Evolutionary conservation across 2,888 invertebrate species (phyloP).

Genomic region (Platerodrilus igneus): DNA sequence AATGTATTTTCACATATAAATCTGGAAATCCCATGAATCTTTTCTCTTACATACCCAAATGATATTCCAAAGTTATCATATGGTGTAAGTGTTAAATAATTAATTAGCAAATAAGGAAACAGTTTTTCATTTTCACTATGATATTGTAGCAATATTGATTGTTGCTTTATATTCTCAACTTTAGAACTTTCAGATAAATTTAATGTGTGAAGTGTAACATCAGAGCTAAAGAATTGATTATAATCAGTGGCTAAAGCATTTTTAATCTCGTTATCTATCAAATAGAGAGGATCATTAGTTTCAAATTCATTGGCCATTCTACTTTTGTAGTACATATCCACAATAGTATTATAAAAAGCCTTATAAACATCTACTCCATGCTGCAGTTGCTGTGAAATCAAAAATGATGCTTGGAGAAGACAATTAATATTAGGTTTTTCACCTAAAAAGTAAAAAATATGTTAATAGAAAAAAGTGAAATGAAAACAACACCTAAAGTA

Average conservation of each 20-base stretch:
- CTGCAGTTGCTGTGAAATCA: conserved; percentile 60
- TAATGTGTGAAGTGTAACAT: conserved; percentile 43
- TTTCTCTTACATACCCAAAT: no score
- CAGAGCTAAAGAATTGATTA: conserved; percentile 31
- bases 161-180: conserved; percentile 54
- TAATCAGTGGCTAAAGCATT: neutral
- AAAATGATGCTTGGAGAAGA: conserved; percentile 60
- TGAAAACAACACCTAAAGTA: conserved; percentile 53
- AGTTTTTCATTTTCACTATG: no score
- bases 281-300: conserved; percentile 48
- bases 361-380: conserved; percentile 54
- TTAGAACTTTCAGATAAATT: conserved; percentile 53
- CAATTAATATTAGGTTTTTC: conserved; percentile 61
- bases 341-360: conserved; percentile 57
- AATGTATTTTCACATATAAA: no score
- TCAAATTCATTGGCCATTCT: conserved; percentile 38
- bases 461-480: conserved; percentile 9
- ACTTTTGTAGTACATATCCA: conserved; percentile 59
- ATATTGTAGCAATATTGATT: conserved; percentile 46
- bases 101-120: no score
- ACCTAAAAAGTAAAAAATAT: conserved; percentile 44
- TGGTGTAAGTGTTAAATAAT: no score
- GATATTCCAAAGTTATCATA: no score
- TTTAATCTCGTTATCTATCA: conserved; percentile 49
- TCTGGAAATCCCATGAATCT: no score